Base-by-base conservation (phyloP, 2,797 vertebrate genomes). In the Lagodon rhomboides region DNA sequence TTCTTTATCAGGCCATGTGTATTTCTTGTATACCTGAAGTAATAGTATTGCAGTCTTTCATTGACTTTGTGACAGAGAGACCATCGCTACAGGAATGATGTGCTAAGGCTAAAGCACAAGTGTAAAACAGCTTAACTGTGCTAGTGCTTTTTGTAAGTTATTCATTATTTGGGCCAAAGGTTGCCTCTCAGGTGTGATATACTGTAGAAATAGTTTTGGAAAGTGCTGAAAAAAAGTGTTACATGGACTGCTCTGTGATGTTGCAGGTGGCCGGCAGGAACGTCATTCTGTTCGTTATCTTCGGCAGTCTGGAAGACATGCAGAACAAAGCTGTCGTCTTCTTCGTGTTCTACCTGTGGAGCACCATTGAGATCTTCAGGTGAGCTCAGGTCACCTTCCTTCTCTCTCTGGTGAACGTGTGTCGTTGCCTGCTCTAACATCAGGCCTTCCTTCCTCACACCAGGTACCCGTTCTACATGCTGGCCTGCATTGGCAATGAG, bases 381-480 rank as follows among this genome's bases (percentile, higher is more conserved):
- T 99, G 7, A 7, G 80, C 58, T 69, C 23, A 0, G n/a, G 1
- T 25, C 61, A 0, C 5, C 65, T 0, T 23, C 58, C n/a, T 9
- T 22, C 16, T 30, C 20, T 60, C n/a, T 56, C 25, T 34, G 18
- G 0, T 38, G 4, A 23, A 30, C 20, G 2, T 6, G 3, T 17
- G 22, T n/a, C 2, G 3, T 54, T 10, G 1, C 27, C n/a, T 4
- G 1, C 43, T 51, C 7, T 78, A 54, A 85, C 77, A 1, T 38
- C 44, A 0, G 2, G 30, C 43, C 25, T 5, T 23, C 60, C 38
- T 18, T 69, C 43, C 68, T 67, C 11, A 1, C 70, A 51, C 22
- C 68, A 99, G 97, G 92, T 98, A 98, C 76, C 97, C 97, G 0
- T 98, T 96, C 94, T 98, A 98, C 93, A 98, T 98, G 97, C 95